These are phyloP conservation scores for Tubulanus polymorphus DNA, from an alignment of 2,888 invertebrate species.

Conservation along the genomic window DNA sequence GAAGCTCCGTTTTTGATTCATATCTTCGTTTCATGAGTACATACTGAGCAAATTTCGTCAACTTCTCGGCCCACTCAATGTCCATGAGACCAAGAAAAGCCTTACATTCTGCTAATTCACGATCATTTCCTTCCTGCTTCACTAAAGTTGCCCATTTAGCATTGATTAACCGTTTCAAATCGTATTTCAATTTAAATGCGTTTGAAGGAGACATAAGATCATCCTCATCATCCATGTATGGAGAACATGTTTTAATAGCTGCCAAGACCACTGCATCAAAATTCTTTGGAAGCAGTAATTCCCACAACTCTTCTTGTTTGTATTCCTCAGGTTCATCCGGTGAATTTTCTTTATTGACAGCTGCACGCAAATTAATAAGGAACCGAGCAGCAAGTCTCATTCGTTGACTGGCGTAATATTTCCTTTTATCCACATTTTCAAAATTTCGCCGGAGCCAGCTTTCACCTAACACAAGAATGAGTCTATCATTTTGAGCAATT, in stretches of 20 bases:
- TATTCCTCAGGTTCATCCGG: too few relatives aligned
- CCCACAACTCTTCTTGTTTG: too few relatives aligned
- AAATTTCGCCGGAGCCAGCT: constrained; percentile 15
- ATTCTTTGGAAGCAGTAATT: constrained; percentile 9
- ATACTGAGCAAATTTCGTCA: background rate
- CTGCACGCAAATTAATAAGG: background rate
- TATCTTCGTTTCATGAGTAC: background rate
- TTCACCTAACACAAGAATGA: constrained; percentile 16
- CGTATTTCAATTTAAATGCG: constrained; percentile 14
- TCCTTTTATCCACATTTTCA: constrained; percentile 16
- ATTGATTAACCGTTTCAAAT: constrained; percentile 9
- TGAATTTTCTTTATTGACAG: too few relatives aligned
- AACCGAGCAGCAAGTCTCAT: constrained; percentile 15
- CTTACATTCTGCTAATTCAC: too few relatives aligned
- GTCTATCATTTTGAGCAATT: constrained; percentile 12
- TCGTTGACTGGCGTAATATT: constrained; percentile 16
- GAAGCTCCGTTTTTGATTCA: background rate
- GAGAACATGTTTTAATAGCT: constrained; percentile 6
- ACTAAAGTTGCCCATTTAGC: constrained; percentile 13
- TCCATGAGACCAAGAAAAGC: background rate
- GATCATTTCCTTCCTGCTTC: constrained; percentile 2
- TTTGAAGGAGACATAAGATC: constrained; percentile 12
- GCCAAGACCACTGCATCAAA: constrained; percentile 15
- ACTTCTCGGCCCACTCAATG: background rate
- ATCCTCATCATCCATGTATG: constrained; percentile 18